phyloP scores from a whole-genome alignment of 2,888 invertebrate genomes.

The Chrysotoxum bicinctum region DNA sequence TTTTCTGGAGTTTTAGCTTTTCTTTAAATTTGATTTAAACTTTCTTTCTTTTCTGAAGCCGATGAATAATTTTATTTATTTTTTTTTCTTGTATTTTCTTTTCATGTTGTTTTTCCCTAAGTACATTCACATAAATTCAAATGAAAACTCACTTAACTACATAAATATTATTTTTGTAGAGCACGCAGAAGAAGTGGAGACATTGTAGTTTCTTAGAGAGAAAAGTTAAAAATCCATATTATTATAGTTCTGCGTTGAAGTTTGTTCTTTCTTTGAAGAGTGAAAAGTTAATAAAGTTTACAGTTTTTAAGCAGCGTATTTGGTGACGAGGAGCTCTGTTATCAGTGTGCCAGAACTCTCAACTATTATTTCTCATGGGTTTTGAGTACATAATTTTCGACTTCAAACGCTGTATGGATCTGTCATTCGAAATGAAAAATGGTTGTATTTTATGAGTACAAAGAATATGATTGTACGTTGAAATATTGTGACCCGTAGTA shows the following conservation, averaged over 20 bases:
- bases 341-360: neutral
- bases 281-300: constrained; percentile 43
- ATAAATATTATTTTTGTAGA: neutral
- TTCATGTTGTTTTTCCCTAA: neutral
- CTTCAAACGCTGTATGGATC: neutral
- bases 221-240: constrained; percentile 28
- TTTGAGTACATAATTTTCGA: neutral
- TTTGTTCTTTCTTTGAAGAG: constrained; percentile 21
- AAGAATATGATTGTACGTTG: too few relatives aligned
- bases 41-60: constrained; percentile 36
- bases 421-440: neutral
- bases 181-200: neutral
- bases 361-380: neutral
- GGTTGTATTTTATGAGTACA: neutral
- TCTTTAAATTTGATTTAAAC: constrained; percentile 59
- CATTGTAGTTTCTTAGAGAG: neutral
- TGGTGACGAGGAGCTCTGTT: neutral
- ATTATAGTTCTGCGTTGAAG: constrained; percentile 17
- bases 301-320: constrained; percentile 14
- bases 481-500: too few relatives aligned
- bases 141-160: constrained; percentile 42
- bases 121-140: neutral
- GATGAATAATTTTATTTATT: constrained; percentile 41
- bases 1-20: constrained; percentile 37
- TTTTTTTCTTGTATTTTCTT: neutral